These are phyloP conservation scores for Capreolus pygargus DNA, from an alignment of 2,113 vertebrate genomes.

Conservation along the genomic window DNA sequence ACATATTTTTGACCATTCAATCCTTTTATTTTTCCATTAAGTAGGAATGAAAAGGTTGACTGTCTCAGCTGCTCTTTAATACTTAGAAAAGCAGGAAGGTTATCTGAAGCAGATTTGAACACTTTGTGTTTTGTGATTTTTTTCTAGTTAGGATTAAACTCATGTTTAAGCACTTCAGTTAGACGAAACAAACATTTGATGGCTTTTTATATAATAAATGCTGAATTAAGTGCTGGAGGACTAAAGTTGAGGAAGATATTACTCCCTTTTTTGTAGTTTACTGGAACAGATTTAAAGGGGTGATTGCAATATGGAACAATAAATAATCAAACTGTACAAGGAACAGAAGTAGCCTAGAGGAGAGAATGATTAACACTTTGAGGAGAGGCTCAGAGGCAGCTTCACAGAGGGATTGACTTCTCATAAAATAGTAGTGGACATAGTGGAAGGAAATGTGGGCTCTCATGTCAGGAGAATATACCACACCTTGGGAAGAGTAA, in stretches of 20 bases:
- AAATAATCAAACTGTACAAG: not conserved
- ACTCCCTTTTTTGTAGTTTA: not conserved
- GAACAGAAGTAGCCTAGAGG: not conserved
- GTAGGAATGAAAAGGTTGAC: not conserved
- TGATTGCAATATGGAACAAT: not conserved
- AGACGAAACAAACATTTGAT: slow-evolving; percentile 2
- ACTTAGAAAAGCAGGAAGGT: not conserved
- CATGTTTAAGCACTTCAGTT: slow-evolving; percentile 32
- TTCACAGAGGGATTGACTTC: not conserved
- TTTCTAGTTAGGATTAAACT: slow-evolving; percentile 9
- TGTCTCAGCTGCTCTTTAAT: not conserved
- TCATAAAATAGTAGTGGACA: not conserved
- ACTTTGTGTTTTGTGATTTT: slow-evolving; percentile 29
- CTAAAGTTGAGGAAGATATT: not conserved
- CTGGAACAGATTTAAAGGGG: slow-evolving; percentile 1
- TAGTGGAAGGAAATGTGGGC: not conserved
- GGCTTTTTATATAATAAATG: not conserved
- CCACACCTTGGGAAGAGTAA: not conserved
- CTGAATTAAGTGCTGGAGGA: slow-evolving; percentile 33
- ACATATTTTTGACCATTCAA: not conserved
- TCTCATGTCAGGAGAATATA: not conserved
- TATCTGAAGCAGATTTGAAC: slow-evolving; percentile 36
- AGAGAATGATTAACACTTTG: not conserved
- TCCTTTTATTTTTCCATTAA: not conserved
- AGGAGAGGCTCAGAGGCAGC: not conserved